Base-by-base conservation (phyloP, 2,113 vertebrate species). In the Mirza zaza region DNA sequence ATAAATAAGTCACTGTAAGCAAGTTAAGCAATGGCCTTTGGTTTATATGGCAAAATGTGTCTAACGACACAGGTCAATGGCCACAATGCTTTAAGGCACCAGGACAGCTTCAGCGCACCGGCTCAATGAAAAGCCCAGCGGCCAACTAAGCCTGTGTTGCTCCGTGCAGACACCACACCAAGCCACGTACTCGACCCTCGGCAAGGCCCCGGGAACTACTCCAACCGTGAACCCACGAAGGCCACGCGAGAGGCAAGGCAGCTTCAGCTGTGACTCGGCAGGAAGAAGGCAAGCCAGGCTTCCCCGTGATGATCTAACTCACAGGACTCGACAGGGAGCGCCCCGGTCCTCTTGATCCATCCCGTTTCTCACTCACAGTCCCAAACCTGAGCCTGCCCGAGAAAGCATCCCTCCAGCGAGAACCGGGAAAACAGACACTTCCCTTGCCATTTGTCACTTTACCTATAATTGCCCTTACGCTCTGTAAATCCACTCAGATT, bases 1-100 rank as follows among this genome's bases (percentile, higher is more conserved):
- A 89, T 93, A 98, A 85, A 94, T 42, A 96, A 97, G 89, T 96
- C 96, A 98, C 36, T 2, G 65, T 97, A 90, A 87, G 52, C 65
- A 94, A 90, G 97, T 76, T 90, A 29, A 94, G 20, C 80, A 45
- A 32, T 0, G 12, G 36, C 70, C 52, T 55, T 52, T 9, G 5
- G 6, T 23, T 50, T 34, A 65, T 0, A 42, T 0, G 20, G 67
- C 50, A 32, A 65, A 71, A 34, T 0, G 21, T 15, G 65, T n/a
- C 42, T 4, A 2, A n/a, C 0, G 42, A 81, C 21, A 36, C 59
- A 39, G 59, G 0, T 2, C 3, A 4, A 34, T 1, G 3, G 50
- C 39, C 63, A 7, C 34, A 2, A 45, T 0, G 7, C 27, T 50
- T 23, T 5, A 4, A 4, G 6, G 45, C 63, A 1, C 25, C 6